phyloP scores from a whole-genome alignment of 2,797 vertebrate genomes.

The Argentina silus region DNA sequence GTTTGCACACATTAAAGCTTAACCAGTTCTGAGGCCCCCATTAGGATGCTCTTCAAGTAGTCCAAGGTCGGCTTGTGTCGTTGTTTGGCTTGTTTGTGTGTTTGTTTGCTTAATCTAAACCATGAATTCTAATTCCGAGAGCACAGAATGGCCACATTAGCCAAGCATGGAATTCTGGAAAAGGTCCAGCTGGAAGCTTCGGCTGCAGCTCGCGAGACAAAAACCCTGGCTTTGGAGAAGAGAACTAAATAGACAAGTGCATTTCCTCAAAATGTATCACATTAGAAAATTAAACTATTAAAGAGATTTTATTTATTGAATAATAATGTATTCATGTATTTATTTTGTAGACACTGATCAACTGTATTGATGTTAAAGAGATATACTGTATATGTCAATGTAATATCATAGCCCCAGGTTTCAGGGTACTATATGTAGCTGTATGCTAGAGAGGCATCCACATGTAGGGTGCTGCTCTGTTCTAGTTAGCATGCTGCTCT shows the following conservation, averaged over 20 bases:
- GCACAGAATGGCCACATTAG: slow-evolving; percentile 75
- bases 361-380: too few relatives aligned
- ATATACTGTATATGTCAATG: too few relatives aligned
- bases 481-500: too few relatives aligned
- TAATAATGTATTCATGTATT: too few relatives aligned
- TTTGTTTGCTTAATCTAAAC: slow-evolving; percentile 78
- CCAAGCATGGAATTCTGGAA: slow-evolving; percentile 77
- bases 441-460: too few relatives aligned
- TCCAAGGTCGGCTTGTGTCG: slow-evolving; percentile 56
- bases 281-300: too few relatives aligned
- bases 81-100: slow-evolving; percentile 69
- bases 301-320: too few relatives aligned
- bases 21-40: slow-evolving; percentile 40
- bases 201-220: slow-evolving; percentile 64
- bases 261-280: slow-evolving; percentile 51
- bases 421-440: too few relatives aligned
- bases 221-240: slow-evolving; percentile 62
- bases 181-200: slow-evolving; percentile 74
- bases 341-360: too few relatives aligned
- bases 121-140: slow-evolving; percentile 76
- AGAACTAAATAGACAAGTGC: slow-evolving; percentile 65
- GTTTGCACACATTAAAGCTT: slow-evolving; percentile 25
- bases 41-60: slow-evolving; percentile 42
- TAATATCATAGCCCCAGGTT: too few relatives aligned
- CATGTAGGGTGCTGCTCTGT: too few relatives aligned